Conservation (phyloP, 2,888 invertebrate species). For the Drosophila bunnanda region DNA sequence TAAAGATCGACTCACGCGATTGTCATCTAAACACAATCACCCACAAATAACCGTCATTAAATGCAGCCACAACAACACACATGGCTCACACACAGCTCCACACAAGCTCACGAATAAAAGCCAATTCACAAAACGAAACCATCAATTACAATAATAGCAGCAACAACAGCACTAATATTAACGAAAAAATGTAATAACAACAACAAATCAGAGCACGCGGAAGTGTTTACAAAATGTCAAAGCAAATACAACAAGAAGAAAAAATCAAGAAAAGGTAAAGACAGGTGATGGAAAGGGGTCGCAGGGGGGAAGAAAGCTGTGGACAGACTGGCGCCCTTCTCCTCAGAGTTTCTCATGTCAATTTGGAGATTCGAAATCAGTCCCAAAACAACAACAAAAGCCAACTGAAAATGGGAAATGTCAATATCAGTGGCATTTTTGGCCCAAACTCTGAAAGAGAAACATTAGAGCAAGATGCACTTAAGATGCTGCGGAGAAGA, state of each 20-base stretch:
- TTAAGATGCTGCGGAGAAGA: neutral
- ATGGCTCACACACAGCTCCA: constrained; percentile 1
- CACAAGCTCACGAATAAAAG: constrained; percentile 49
- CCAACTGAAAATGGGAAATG: constrained; percentile 62
- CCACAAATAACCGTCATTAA: constrained; percentile 73
- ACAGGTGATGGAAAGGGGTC: constrained; percentile 12
- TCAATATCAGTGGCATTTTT: constrained; percentile 32
- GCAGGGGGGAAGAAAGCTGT: constrained; percentile 27
- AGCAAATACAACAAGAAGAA: constrained; percentile 33
- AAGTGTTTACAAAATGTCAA: constrained; percentile 75
- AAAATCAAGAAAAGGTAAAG: constrained; percentile 11
- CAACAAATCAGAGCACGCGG: constrained; percentile 63
- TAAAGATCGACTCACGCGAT: constrained; percentile 36
- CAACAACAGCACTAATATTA: constrained; percentile 9
- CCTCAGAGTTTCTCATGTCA: constrained; percentile 73
- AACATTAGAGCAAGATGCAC: too few species aligned
- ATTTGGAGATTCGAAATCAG: constrained; percentile 63
- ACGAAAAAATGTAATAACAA: constrained; percentile 31
- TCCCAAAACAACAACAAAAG: constrained; percentile 31
- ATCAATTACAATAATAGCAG: constrained; percentile 63
- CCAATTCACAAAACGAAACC: constrained; percentile 61
- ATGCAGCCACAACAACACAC: constrained; percentile 50
- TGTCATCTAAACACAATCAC: constrained; percentile 45
- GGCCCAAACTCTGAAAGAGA: too few species aligned
- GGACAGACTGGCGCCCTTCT: constrained; percentile 39